Conservation (phyloP, 64 coral and sea anemone species). For the Porites lutea region DNA sequence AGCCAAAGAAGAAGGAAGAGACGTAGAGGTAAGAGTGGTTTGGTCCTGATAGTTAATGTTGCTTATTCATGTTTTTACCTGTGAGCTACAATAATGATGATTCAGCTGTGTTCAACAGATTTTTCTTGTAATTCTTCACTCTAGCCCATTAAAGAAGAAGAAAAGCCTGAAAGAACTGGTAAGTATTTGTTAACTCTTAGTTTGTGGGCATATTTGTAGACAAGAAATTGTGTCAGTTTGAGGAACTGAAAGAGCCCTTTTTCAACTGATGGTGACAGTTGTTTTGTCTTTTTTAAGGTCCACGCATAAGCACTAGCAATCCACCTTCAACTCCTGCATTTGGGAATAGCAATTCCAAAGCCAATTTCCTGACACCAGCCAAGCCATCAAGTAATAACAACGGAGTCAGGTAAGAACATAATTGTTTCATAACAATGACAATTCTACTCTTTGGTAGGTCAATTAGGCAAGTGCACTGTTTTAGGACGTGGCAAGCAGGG, state of each 20-base stretch:
- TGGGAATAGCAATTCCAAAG: constrained; percentile 18
- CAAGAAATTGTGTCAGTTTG: background rate
- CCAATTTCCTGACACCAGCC: constrained; percentile 17
- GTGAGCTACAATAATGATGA: no score
- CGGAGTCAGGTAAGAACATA: background rate
- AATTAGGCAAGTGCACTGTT: no score
- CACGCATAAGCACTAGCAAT: background rate
- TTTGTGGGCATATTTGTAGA: background rate
- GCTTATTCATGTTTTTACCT: no score
- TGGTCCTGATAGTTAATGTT: no score
- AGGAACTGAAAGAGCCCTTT: background rate
- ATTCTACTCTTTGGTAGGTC: background rate
- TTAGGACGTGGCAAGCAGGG: no score
- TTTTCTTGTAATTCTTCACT: background rate
- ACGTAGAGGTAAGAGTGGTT: background rate
- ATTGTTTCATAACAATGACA: background rate
- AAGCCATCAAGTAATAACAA: constrained; percentile 30
- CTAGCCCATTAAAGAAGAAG: constrained; percentile 25
- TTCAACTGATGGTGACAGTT: no score
- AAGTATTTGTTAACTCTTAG: background rate
- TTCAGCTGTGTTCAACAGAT: no score
- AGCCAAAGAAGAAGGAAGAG: constrained; percentile 42
- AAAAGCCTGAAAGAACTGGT: constrained; percentile 26
- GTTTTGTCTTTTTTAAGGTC: background rate
- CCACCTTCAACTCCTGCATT: constrained; percentile 19